phyloP scores from a whole-genome alignment of 2,797 vertebrate genomes.

The Luscinia megarhynchos region DNA sequence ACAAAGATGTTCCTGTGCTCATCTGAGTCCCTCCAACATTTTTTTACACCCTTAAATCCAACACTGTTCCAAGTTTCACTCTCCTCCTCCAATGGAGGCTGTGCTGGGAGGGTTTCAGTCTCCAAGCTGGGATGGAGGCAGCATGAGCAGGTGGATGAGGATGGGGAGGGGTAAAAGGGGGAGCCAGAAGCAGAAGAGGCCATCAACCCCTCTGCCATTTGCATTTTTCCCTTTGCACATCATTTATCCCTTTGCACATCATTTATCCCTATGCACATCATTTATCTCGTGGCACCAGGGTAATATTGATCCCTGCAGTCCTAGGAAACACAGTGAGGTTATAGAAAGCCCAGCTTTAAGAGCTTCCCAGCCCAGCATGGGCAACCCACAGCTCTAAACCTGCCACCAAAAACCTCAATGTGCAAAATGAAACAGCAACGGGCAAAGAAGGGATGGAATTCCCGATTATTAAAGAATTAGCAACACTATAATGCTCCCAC shows the following conservation, averaged over 20 bases:
- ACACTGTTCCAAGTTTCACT: accelerated
- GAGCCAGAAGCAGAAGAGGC: neutral
- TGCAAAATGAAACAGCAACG: neutral
- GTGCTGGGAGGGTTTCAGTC: neutral
- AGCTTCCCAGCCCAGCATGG: neutral
- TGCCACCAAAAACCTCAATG: neutral
- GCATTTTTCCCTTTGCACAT: neutral
- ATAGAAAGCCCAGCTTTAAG: neutral
- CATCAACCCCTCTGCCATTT: slow-evolving; percentile 24
- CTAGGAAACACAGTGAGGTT: neutral
- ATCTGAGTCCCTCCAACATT: neutral
- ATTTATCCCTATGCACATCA: neutral
- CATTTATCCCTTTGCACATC: neutral
- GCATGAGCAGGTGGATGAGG: neutral
- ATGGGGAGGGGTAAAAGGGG: neutral
- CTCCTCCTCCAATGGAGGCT: accelerated
- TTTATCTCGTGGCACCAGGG: neutral
- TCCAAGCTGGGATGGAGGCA: neutral
- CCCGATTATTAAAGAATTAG: neutral
- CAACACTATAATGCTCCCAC: neutral
- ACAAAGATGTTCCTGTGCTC: neutral
- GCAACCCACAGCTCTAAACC: neutral
- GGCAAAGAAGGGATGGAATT: neutral
- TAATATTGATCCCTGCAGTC: slow-evolving; percentile 1
- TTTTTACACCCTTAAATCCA: neutral